phyloP scores from a whole-genome alignment of 2,888 invertebrate species.

The Crepidodera aurea region DNA sequence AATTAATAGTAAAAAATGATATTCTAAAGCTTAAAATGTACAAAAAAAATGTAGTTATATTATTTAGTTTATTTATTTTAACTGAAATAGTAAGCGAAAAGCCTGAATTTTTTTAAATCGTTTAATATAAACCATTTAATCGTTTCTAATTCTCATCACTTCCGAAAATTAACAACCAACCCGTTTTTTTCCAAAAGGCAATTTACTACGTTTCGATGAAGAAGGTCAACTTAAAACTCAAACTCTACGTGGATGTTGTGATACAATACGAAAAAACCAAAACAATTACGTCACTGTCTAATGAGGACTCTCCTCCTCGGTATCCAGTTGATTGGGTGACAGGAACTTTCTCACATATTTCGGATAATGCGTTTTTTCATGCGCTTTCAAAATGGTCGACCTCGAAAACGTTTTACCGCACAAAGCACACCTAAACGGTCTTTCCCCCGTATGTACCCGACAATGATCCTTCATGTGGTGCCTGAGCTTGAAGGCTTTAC shows the following conservation, averaged over 20 bases:
- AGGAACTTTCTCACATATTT: conserved; percentile 90
- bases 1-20: too few species aligned
- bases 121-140: too few species aligned
- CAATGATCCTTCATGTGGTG: conserved; percentile 96
- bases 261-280: conserved; percentile 29
- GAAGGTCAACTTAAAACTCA: conserved; percentile 23
- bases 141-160: too few species aligned
- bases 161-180: background rate
- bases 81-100: too few species aligned
- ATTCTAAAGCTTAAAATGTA: too few species aligned
- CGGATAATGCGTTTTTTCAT: conserved; percentile 92
- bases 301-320: conserved; percentile 80
- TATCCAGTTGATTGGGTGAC: conserved; percentile 86
- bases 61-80: too few species aligned
- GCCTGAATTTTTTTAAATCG: too few species aligned
- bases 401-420: conserved; percentile 92
- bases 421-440: conserved; percentile 87
- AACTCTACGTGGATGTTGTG: conserved; percentile 33
- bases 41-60: too few species aligned
- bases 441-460: conserved; percentile 90
- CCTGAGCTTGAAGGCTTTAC: conserved; percentile 90
- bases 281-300: conserved; percentile 59
- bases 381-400: conserved; percentile 89
- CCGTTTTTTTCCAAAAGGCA: background rate
- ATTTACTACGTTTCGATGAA: background rate